Evolutionary conservation across 2,113 vertebrate genomes (phyloP).

Genomic region (Austrofundulus limnaeus): DNA sequence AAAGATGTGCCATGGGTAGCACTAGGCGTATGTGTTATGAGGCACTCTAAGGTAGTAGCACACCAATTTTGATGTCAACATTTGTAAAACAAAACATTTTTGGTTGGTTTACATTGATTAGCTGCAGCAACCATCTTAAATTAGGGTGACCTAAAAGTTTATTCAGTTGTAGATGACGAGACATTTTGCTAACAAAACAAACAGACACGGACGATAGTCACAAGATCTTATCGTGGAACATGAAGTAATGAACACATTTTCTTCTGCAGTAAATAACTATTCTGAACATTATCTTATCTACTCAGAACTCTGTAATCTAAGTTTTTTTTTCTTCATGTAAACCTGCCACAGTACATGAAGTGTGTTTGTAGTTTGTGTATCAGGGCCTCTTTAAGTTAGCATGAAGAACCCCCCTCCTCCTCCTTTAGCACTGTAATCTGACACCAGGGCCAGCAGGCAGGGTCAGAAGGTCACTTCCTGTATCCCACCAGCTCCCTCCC

Average conservation of each 20-base stretch:
- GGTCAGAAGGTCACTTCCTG: slow-evolving; percentile 98
- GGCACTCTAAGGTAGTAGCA: no score
- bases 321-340: slow-evolving; percentile 16
- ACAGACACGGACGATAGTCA: background rate
- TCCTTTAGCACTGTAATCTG: slow-evolving; percentile 52
- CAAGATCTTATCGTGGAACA: no score
- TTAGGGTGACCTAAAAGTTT: no score
- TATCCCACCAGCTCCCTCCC: slow-evolving; percentile 66
- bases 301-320: slow-evolving; percentile 2
- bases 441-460: slow-evolving; percentile 86
- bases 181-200: no score
- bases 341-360: slow-evolving; percentile 27
- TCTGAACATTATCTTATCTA: background rate
- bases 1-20: no score
- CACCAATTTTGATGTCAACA: no score
- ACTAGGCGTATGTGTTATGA: no score
- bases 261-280: background rate
- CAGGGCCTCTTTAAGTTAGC: slow-evolving; percentile 48
- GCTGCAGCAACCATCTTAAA: no score
- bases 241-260: no score
- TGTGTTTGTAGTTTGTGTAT: slow-evolving; percentile 27
- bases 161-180: no score
- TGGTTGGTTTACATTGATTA: no score
- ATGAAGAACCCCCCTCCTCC: slow-evolving; percentile 20
- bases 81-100: no score